Percentiles rank a stretch among this genome's conserved stretches.
These are phyloP conservation scores for Trematomus loennbergii DNA, from an alignment of 2,113 vertebrate genomes.

Conservation along the genomic window DNA sequence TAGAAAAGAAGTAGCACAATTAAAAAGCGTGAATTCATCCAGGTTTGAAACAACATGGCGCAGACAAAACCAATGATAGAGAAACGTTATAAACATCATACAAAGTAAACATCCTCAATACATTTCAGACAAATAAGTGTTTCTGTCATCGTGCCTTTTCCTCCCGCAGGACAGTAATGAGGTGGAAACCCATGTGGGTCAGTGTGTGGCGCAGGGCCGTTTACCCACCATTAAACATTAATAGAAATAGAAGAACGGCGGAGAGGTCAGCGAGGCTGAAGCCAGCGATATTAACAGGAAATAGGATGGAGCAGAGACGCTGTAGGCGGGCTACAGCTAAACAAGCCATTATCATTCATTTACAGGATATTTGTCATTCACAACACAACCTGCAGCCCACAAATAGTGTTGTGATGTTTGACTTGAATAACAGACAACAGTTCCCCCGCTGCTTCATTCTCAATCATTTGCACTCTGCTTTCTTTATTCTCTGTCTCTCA, in stretches of 20 bases:
- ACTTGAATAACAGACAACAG: slow-evolving; percentile 44
- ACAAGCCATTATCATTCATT: slow-evolving; percentile 74
- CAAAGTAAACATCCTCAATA: slow-evolving; percentile 8
- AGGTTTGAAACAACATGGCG: background rate
- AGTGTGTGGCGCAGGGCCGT: slow-evolving; percentile 36
- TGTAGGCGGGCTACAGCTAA: slow-evolving; percentile 62
- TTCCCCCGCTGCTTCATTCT: slow-evolving; percentile 35
- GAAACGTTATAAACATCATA: background rate
- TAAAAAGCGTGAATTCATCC: slow-evolving; percentile 5
- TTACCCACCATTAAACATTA: slow-evolving; percentile 66
- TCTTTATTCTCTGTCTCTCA: background rate
- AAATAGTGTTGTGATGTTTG: slow-evolving; percentile 46
- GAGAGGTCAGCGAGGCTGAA: slow-evolving; percentile 61
- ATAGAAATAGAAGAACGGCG: slow-evolving; percentile 58
- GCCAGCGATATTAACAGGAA: slow-evolving; percentile 73
- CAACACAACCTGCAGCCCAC: slow-evolving; percentile 57
- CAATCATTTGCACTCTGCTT: slow-evolving; percentile 26
- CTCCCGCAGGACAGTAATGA: slow-evolving; percentile 45
- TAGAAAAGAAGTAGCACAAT: slow-evolving; percentile 25
- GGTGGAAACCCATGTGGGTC: slow-evolving; percentile 32
- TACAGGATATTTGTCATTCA: slow-evolving; percentile 73
- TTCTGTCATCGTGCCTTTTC: slow-evolving; percentile 16
- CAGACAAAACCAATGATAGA: background rate
- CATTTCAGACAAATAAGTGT: slow-evolving; percentile 20
- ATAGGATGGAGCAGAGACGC: slow-evolving; percentile 63